Evolutionary conservation across 1,140 invertebrate genomes (phyloP), one percentile per base, ranked within the genome.

Genomic region (Trichonephila clavipes): DNA sequence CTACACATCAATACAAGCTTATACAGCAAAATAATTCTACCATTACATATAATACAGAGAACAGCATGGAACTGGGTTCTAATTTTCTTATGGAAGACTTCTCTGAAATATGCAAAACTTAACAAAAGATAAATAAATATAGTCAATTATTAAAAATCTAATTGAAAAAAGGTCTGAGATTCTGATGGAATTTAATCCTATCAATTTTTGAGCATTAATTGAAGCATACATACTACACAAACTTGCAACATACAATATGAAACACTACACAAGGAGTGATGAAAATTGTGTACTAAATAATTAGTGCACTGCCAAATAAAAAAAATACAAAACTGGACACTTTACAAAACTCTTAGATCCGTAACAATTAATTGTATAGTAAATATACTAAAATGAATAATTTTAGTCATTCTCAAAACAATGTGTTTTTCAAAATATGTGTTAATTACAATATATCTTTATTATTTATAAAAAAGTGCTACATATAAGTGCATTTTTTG

Each of bases 81-180:
- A 69, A 8, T 59, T 58, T 85, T 24, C 34, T 85, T 18, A 14
- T 85, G 82, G 82, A 85, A 85, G 82, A 85, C 82, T 21, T 18
- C 82, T 59, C 82, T 59, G 82, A 24, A 85, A 85, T 59, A 59
- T 28, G 44, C 7, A 85, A 83, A 85, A 85, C 82, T 85, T 85
- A 85, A 85, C 51, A 44, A 85, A 85, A 85, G 58, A 85, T 85
- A 83, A 83, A 83, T 83, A 85, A 58, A 59, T 59, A 85, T 58
- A 85, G 19, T 59, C 24, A 16, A 85, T 58, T 58, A 12, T 58
- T 72, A 72, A 28, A 83, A 58, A 85, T 59, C 82, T 34, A 58
- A 61, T 59, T 85, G n/a, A 85, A 24, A 61, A 85, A n/a, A 34
- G 58, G 34, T 85, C 34, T 51, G 82, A 85, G 44, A 59, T 61